Conservation (phyloP, 2,888 invertebrate genomes). For the Pterostichus madidus region DNA sequence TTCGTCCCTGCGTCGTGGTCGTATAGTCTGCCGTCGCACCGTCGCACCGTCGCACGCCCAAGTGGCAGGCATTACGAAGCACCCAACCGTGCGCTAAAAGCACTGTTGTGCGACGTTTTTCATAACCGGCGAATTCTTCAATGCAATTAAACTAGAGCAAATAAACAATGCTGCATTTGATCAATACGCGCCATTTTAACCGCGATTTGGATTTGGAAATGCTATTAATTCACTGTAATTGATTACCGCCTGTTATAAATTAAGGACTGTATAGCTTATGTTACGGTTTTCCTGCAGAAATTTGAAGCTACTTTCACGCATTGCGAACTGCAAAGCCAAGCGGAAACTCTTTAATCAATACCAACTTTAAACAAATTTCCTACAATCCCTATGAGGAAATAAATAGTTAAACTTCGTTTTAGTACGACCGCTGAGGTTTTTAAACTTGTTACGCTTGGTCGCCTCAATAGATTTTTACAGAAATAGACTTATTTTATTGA, state of each 20-base stretch:
- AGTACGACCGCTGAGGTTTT: constrained; percentile 31
- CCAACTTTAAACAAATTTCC: constrained; percentile 53
- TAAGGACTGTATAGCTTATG: constrained; percentile 31
- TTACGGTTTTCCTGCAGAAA: constrained; percentile 25
- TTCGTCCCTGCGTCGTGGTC: no score
- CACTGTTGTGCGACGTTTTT: constrained; percentile 46
- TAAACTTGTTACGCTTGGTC: constrained; percentile 36
- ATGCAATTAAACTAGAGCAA: constrained; percentile 49
- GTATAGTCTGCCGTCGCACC: no score
- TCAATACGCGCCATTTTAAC: constrained; percentile 13
- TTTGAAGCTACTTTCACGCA: constrained; percentile 47
- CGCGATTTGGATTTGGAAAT: neutral
- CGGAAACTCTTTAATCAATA: constrained; percentile 49
- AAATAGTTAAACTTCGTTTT: constrained; percentile 50
- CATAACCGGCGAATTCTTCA: constrained; percentile 46
- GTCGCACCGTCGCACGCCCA: constrained; percentile 17
- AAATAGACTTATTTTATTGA: constrained; percentile 24
- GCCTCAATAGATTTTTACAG: constrained; percentile 18
- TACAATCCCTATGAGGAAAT: constrained; percentile 52
- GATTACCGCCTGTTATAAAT: constrained; percentile 39
- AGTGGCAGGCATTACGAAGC: constrained; percentile 43
- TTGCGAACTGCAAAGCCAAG: constrained; percentile 34
- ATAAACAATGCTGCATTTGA: constrained; percentile 32
- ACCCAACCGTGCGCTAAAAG: constrained; percentile 41
- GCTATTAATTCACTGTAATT: constrained; percentile 42